Evolutionary conservation across 1,140 invertebrate genomes (phyloP), one percentile per base, ranked within the genome.

Genomic region (Apis mellifera): DNA sequence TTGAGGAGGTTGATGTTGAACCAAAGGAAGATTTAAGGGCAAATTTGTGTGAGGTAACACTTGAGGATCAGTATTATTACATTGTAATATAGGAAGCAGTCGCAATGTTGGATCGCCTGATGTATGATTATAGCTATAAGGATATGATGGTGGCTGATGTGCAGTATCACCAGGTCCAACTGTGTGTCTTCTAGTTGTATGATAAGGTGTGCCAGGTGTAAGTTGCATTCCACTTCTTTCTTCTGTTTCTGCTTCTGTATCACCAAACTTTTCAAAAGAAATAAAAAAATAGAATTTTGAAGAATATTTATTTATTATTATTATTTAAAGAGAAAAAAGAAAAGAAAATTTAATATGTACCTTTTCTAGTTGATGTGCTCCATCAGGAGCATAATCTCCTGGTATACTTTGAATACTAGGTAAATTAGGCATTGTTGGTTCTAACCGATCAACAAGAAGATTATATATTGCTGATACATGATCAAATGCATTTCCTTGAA

Each of bases 391-490:
- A 92, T 95, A 95, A 83, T 95, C 95, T 50, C 95, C 94, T 15
- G 95, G 95, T 84, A 96, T 94, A 69, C 93, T 95, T 73, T 95
- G 95, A 94, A 96, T 96, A 72, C 94, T 95, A 7, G 95, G 94
- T 87, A 96, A 95, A 78, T 95, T 95, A 91, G 80, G 92, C 93
- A 93, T 95, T 86, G 91, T 94, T 89, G 83, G 91, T 85, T 93
- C 93, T 66, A 94, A 89, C 86, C 91, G 91, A 82, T 98, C 98
- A 84, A 97, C 95, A 19, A 99, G 95, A 82, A 99, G 95, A 94
- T 99, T 97, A 93, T 99, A 99, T 89, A 99, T 99, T 68, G 99
- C 99, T 89, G 98, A 98, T 86, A 99, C 97, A 94, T 99, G 98
- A 94, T 99, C 98, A 94, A 98, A 99, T 15, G 97, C 95, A 87